Evolutionary conservation across 1,140 invertebrate species (phyloP).

Genomic region (Eueides isabella): DNA sequence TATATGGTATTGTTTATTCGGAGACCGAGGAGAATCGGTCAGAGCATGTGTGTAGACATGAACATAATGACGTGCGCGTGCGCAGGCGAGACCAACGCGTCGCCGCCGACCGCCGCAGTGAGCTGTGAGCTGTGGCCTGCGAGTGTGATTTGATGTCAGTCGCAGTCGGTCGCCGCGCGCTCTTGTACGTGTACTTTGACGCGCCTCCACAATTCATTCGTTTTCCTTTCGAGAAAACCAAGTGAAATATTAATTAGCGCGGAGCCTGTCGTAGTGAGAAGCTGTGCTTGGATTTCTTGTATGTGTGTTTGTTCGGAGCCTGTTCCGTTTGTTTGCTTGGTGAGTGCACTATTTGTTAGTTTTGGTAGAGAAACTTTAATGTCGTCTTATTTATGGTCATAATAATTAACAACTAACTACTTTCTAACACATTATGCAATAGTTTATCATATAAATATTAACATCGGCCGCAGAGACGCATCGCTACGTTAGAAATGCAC

Average conservation of each 20-base stretch:
- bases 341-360: conserved; percentile 1
- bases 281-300: conserved; percentile 59
- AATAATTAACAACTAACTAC: background rate
- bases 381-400: background rate
- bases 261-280: conserved; percentile 27
- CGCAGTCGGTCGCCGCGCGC: conserved; percentile 38
- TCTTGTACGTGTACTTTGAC: conserved; percentile 32
- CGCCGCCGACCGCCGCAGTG: conserved; percentile 40
- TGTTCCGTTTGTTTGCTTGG: background rate
- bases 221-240: conserved; percentile 72
- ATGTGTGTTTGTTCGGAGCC: conserved; percentile 23
- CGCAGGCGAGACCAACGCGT: conserved; percentile 52
- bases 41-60: conserved; percentile 21
- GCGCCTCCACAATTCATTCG: conserved; percentile 58
- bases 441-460: background rate
- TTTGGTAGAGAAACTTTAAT: background rate
- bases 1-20: too few species aligned
- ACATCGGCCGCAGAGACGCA: background rate
- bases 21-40: conserved; percentile 63
- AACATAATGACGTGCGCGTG: conserved; percentile 13
- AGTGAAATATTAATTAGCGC: conserved; percentile 62
- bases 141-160: conserved; percentile 50
- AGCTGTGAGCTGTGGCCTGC: background rate
- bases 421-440: background rate
- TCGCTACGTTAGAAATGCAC: background rate